A percentile compares a stretch with the other conserved stretches of the same genome.
Evolutionary conservation across 2,888 invertebrate genomes (phyloP).

Genomic region (Xylophagus ater): DNA sequence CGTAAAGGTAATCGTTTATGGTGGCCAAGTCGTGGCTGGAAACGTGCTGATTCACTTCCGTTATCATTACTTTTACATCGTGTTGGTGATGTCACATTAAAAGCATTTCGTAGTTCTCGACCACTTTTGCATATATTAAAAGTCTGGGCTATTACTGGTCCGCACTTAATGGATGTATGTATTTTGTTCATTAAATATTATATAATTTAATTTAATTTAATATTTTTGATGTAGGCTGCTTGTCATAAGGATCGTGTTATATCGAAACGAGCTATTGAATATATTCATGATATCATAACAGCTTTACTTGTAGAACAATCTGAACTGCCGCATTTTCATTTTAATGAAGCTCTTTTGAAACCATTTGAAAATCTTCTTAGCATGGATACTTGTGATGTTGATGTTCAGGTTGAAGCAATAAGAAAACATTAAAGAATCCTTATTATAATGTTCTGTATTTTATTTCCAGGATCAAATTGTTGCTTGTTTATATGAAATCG

Average conservation of each 20-base stretch:
- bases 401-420: slow-evolving; percentile 68
- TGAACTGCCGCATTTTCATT: slow-evolving; percentile 87
- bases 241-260: slow-evolving; percentile 82
- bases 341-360: slow-evolving; percentile 88
- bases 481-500: slow-evolving; percentile 89
- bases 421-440: slow-evolving; percentile 2
- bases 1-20: slow-evolving; percentile 40
- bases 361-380: slow-evolving; percentile 92
- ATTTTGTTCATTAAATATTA: slow-evolving; percentile 1
- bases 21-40: slow-evolving; percentile 40
- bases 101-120: slow-evolving; percentile 74
- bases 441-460: slow-evolving; percentile 7
- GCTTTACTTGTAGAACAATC: slow-evolving; percentile 75
- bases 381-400: slow-evolving; percentile 83
- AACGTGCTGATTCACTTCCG: slow-evolving; percentile 40
- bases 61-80: slow-evolving; percentile 61
- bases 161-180: slow-evolving; percentile 82
- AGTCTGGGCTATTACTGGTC: slow-evolving; percentile 84
- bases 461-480: slow-evolving; percentile 71
- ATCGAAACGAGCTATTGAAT: slow-evolving; percentile 82
- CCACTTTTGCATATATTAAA: slow-evolving; percentile 86
- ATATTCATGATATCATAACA: slow-evolving; percentile 85
- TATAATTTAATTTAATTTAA: slow-evolving; percentile 2
- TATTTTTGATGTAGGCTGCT: slow-evolving; percentile 59
- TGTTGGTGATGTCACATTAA: slow-evolving; percentile 78